phyloP scores from a whole-genome alignment of 1,140 invertebrate genomes.

The Conus ventricosus region DNA sequence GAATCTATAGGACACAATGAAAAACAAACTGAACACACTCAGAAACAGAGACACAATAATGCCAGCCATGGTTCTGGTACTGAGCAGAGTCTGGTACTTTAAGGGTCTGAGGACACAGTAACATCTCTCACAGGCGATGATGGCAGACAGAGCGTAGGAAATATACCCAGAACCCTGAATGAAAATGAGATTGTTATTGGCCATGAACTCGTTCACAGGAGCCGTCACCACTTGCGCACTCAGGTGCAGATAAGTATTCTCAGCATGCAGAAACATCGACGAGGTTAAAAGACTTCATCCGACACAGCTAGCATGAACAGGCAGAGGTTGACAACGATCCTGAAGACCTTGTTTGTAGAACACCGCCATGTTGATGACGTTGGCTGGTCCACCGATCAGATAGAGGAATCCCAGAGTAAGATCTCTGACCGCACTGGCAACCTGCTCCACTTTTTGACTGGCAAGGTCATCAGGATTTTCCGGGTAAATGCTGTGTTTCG shows the following conservation, averaged over 20 bases:
- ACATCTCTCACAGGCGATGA: slow-evolving; percentile 11
- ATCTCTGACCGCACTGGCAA: background rate
- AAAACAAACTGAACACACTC: background rate
- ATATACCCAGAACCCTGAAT: background rate
- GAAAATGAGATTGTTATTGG: background rate
- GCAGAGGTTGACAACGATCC: slow-evolving; percentile 16
- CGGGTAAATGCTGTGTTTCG: background rate
- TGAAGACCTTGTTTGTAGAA: slow-evolving; percentile 11
- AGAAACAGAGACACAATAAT: background rate
- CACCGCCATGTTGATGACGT: slow-evolving; percentile 12
- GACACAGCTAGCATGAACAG: background rate
- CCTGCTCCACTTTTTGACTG: background rate
- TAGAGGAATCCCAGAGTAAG: background rate
- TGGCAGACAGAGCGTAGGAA: background rate
- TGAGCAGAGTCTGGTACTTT: background rate
- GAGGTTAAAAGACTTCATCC: background rate
- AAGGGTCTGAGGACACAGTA: background rate
- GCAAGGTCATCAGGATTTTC: background rate
- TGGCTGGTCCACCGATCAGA: slow-evolving; percentile 1
- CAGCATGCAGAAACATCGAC: background rate
- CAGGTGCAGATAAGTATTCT: background rate
- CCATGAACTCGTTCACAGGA: background rate
- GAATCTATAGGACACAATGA: background rate
- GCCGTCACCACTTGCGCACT: background rate
- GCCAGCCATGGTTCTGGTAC: background rate